Conservation (phyloP, 2,888 invertebrate species). For the Aelia acuminata region DNA sequence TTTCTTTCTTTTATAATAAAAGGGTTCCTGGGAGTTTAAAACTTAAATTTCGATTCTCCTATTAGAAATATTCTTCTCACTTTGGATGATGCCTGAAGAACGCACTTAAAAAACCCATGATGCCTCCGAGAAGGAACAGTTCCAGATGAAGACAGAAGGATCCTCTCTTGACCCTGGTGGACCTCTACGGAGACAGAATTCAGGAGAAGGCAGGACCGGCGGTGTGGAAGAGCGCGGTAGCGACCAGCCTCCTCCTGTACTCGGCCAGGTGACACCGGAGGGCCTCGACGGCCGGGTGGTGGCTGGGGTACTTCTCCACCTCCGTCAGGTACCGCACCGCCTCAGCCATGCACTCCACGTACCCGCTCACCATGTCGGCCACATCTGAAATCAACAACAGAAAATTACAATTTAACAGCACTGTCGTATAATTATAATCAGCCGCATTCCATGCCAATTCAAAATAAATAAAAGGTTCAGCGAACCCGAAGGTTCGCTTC, state of each 20-base stretch:
- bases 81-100: neutral
- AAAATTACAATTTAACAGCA: too few relatives aligned
- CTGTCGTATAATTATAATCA: neutral
- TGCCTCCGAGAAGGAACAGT: neutral
- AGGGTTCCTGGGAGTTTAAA: neutral
- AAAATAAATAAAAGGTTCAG: neutral
- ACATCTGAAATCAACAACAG: slow-evolving; percentile 65
- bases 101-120: neutral
- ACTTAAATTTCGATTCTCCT: neutral
- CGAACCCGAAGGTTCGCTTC: too few relatives aligned
- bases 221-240: slow-evolving; percentile 21
- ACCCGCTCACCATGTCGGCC: slow-evolving; percentile 67
- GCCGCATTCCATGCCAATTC: neutral
- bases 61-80: neutral
- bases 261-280: slow-evolving; percentile 67
- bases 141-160: neutral
- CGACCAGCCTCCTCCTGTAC: slow-evolving; percentile 61
- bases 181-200: neutral
- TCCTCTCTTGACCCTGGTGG: neutral
- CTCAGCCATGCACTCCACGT: slow-evolving; percentile 68
- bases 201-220: slow-evolving; percentile 51
- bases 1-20: neutral
- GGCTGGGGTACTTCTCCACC: slow-evolving; percentile 67
- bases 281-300: slow-evolving; percentile 67
- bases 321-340: slow-evolving; percentile 68